Evolutionary conservation across 2,888 invertebrate genomes (phyloP), one percentile per base, ranked within the genome.

Genomic region (Dimorphilus gyrociliatus): DNA sequence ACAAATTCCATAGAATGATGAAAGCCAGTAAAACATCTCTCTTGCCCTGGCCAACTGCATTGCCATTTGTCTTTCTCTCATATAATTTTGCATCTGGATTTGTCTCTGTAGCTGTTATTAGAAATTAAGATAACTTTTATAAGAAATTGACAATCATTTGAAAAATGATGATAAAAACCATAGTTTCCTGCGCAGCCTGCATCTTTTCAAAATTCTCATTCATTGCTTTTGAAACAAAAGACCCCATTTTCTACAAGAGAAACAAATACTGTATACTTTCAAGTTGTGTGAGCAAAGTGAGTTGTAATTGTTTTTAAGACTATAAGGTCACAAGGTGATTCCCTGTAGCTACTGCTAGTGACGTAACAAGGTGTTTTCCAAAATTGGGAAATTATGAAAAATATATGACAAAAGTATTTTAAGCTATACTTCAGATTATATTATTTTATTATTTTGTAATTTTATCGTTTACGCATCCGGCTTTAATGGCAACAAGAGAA

Each of bases 41-140:
- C 80, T 66, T 40, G 71, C 69, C 48, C 71, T 68, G 1, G 80
- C 56, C 13, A 58, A 69, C 55, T 74, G 69, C 62, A 75, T 63
- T 1, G 81, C 78, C 60, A 72, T 67, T 62, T 74, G 69, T 36
- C 78, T 66, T 54, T 79, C 76, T 50, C 78, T 70, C 66, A 81
- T 72, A 60, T 78, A 76, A 59, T 76, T 75, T 56, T 75, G 76
- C 69, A 81, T 70, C 52, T 79, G 78, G 41, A 81, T 73, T 65
- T 80, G 78, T 36, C 79, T 67, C 51, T 79, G 79, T 68, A 78
- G 70, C 79, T 65, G 37, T 7, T 28, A 23, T 12, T 7, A 12
- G 16, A 4, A 18, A 28, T 16, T 15, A 28, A 21, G 6, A n/a
- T 12, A 28, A n/a, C 5, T 28, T 21, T 19, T 19, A 19, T 27